These are phyloP conservation scores for Ceratoteleas bidentatus DNA, from an alignment of 1,140 invertebrate species.

Conservation along the genomic window DNA sequence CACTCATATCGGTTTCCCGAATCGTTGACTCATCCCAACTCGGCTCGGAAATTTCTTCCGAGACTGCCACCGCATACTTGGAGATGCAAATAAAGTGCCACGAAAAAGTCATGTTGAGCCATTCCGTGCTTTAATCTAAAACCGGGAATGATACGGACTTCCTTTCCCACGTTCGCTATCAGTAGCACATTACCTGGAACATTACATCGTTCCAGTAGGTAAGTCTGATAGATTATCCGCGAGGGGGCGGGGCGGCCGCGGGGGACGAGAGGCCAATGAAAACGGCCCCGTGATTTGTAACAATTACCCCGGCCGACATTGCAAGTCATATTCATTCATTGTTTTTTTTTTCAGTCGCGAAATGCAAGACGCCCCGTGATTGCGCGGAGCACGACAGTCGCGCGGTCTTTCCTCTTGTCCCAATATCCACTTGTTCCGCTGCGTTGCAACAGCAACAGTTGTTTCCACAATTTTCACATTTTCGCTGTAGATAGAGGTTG, in stretches of 20 bases:
- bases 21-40: too few relatives aligned
- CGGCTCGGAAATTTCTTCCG: too few relatives aligned
- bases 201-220: constrained; percentile 63
- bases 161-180: constrained; percentile 79
- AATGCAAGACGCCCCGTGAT: too few relatives aligned
- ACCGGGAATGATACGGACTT: constrained; percentile 72
- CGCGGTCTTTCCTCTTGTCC: too few relatives aligned
- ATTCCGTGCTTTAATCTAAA: constrained; percentile 46
- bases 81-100: background rate
- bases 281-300: constrained; percentile 52
- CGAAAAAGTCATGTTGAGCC: constrained; percentile 1
- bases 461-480: too few relatives aligned
- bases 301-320: constrained; percentile 43
- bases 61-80: background rate
- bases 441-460: too few relatives aligned
- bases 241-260: background rate
- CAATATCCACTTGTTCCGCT: too few relatives aligned
- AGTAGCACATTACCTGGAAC: constrained; percentile 70
- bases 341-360: constrained; percentile 30
- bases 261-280: constrained; percentile 33
- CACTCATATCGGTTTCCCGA: too few relatives aligned
- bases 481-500: too few relatives aligned
- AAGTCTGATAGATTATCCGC: constrained; percentile 58
- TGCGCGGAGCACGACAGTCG: too few relatives aligned
- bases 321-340: constrained; percentile 58